phyloP scores from a whole-genome alignment of 2,888 invertebrate species.

The Xanthorhoe designata region DNA sequence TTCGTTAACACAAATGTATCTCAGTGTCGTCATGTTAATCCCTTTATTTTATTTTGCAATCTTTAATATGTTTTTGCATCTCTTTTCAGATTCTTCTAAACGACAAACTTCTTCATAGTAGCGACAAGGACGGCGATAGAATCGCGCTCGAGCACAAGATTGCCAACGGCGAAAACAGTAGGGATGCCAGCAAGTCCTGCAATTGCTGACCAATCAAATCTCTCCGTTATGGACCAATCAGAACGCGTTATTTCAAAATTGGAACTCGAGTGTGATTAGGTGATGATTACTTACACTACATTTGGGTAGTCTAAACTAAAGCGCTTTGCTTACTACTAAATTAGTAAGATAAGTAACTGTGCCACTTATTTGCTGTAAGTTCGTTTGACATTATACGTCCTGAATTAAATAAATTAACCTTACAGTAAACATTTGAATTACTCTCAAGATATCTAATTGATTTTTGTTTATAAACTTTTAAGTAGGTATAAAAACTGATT shows the following conservation, averaged over 20 bases:
- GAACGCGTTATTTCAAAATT: slow-evolving; percentile 41
- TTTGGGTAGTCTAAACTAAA: too few relatives aligned
- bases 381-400: too few relatives aligned
- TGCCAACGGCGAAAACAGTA: slow-evolving; percentile 77
- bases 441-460: slow-evolving; percentile 1
- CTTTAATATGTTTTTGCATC: slow-evolving; percentile 3
- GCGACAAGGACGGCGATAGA: slow-evolving; percentile 89
- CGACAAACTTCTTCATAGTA: slow-evolving; percentile 90
- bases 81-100: slow-evolving; percentile 90
- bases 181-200: slow-evolving; percentile 80
- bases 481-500: too few relatives aligned
- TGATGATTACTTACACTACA: too few relatives aligned
- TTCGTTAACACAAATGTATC: too few relatives aligned
- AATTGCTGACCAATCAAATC: slow-evolving; percentile 84
- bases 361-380: too few relatives aligned
- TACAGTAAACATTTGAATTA: too few relatives aligned
- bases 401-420: too few relatives aligned
- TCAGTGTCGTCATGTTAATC: too few relatives aligned
- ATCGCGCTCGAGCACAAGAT: slow-evolving; percentile 87
- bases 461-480: too few relatives aligned
- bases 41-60: neutral
- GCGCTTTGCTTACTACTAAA: too few relatives aligned
- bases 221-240: slow-evolving; percentile 37
- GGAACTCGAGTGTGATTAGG: slow-evolving; percentile 24
- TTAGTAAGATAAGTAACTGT: too few relatives aligned